phyloP scores from a whole-genome alignment of 2,888 invertebrate species.

The Dynastes tityus region DNA sequence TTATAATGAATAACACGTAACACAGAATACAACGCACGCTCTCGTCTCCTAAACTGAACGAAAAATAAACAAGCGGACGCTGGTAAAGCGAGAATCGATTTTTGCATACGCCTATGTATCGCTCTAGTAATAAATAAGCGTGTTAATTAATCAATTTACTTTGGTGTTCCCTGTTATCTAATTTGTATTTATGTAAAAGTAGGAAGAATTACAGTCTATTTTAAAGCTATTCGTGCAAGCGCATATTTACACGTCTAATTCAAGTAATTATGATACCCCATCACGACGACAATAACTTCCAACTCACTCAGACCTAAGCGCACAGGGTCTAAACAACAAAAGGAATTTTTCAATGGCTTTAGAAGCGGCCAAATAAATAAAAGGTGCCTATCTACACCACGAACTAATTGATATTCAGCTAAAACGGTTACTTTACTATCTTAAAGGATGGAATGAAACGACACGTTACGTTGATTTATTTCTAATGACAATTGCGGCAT shows the following conservation, averaged over 20 bases:
- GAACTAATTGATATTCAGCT: slow-evolving; percentile 35
- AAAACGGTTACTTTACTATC: slow-evolving; percentile 41
- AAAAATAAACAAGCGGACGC: too few species aligned
- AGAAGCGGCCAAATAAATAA: slow-evolving; percentile 33
- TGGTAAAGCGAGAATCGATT: too few species aligned
- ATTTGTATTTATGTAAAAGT: too few species aligned
- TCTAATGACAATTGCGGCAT: slow-evolving; percentile 46
- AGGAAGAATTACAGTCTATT: too few species aligned
- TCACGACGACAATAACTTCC: background rate
- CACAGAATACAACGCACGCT: too few species aligned
- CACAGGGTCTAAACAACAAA: slow-evolving; percentile 20
- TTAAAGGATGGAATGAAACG: slow-evolving; percentile 39
- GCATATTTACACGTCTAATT: slow-evolving; percentile 36
- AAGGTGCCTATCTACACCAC: background rate
- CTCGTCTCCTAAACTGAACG: too few species aligned
- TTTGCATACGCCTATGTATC: too few species aligned
- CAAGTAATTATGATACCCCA: slow-evolving; percentile 26
- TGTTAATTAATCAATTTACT: too few species aligned
- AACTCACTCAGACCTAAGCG: background rate
- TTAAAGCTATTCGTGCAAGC: slow-evolving; percentile 1
- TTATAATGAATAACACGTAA: too few species aligned
- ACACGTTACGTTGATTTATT: slow-evolving; percentile 50
- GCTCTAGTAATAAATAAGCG: too few species aligned
- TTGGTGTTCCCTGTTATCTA: too few species aligned
- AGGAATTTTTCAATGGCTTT: slow-evolving; percentile 34